Percentiles rank a stretch among this genome's conserved stretches.
These are phyloP conservation scores for Ciconia boyciana DNA, from an alignment of 2,113 vertebrate species.

Conservation along the genomic window DNA sequence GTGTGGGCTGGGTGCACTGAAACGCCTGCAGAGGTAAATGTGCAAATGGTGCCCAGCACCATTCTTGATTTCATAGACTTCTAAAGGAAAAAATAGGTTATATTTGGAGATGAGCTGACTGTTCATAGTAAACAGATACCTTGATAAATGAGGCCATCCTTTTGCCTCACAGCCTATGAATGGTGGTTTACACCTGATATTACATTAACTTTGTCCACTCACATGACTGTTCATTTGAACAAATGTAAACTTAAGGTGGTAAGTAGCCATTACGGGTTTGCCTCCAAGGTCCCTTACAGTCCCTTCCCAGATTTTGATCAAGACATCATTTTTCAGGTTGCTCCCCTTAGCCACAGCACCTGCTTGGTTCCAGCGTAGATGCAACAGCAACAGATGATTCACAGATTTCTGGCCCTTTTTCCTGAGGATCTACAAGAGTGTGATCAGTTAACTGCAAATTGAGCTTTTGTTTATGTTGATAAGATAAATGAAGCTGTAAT, in stretches of 20 bases:
- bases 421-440: background rate
- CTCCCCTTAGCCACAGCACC: background rate
- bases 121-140: background rate
- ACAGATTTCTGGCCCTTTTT: background rate
- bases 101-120: background rate
- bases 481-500: background rate
- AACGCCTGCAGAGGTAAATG: background rate
- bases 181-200: background rate
- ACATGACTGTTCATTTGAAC: background rate
- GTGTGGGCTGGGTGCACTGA: background rate
- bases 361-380: background rate
- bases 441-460: background rate
- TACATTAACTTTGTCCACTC: background rate
- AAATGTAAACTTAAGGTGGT: background rate
- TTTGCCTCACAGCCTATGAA: background rate
- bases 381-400: background rate
- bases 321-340: background rate
- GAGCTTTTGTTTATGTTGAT: background rate
- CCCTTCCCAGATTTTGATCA: background rate
- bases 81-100: background rate
- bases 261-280: fast-evolving
- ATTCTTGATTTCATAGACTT: background rate
- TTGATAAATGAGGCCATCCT: background rate
- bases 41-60: background rate
- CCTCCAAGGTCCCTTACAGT: background rate